These are phyloP conservation scores for Conus canariensis DNA, from an alignment of 2,888 invertebrate species.

Conservation along the genomic window DNA sequence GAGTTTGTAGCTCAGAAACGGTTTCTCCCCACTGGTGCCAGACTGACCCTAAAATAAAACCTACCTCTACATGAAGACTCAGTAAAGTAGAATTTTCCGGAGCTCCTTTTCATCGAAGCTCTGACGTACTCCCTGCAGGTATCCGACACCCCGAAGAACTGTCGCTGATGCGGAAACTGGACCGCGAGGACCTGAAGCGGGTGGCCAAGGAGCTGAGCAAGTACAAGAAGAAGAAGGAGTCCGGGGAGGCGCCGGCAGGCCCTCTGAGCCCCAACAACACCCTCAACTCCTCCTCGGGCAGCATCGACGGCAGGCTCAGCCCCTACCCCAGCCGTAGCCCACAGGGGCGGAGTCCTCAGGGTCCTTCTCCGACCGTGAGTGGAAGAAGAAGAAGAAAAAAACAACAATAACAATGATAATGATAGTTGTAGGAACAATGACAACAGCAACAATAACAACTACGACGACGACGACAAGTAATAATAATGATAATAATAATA, in stretches of 20 bases:
- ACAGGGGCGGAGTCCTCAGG: slow-evolving; percentile 64
- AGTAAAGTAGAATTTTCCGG: too few species aligned
- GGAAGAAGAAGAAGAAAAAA: too few species aligned
- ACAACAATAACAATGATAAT: too few species aligned
- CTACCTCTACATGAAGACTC: too few species aligned
- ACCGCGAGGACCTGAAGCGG: slow-evolving; percentile 76
- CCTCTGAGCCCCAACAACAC: slow-evolving; percentile 64
- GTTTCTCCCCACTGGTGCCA: too few species aligned
- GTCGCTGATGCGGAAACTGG: slow-evolving; percentile 83
- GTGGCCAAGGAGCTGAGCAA: slow-evolving; percentile 71
- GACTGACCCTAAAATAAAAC: too few species aligned
- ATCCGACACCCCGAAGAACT: slow-evolving; percentile 98
- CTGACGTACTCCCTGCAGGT: slow-evolving; percentile 81
- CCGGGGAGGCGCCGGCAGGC: slow-evolving; percentile 53
- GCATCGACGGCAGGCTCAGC: slow-evolving; percentile 86
- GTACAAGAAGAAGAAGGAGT: slow-evolving; percentile 63
- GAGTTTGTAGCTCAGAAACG: too few species aligned
- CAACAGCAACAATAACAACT: too few species aligned
- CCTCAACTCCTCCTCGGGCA: slow-evolving; percentile 84
- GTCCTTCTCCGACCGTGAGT: slow-evolving; percentile 77
- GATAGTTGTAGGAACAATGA: too few species aligned
- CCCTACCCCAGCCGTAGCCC: slow-evolving; percentile 84
- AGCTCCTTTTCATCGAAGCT: too few species aligned
- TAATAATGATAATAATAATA: too few species aligned
- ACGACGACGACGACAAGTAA: too few species aligned